Evolutionary conservation across 1,140 invertebrate genomes (phyloP), one percentile per base, ranked within the genome.

Genomic region (Gryon sp.): DNA sequence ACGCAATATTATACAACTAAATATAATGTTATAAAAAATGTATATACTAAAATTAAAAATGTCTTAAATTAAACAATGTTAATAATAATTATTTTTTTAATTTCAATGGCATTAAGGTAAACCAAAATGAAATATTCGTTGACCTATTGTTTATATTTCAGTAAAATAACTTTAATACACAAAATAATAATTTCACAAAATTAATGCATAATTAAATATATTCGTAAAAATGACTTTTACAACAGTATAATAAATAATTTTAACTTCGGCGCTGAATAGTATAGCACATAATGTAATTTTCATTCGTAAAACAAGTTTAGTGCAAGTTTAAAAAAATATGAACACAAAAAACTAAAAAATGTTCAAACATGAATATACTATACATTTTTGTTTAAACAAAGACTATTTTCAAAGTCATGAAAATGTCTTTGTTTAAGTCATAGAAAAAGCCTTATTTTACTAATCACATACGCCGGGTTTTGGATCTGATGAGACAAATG

Each of bases 171-270:
- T 15, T 57, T 63, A 53, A 57, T 63, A 73, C 50, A 65, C 32
- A 65, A 63, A 73, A 73, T 70, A 70, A 60, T 63, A 0, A 50
- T 73, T 22, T 73, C 41, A 65, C 59, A 73, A 48, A 63, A 65
- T 40, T 72, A 60, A 48, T 32, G 15, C 15, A 15, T n/a, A 15
- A 48, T 55, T 72, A 48, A 63, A 72, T 63, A 72, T 72, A 63
- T 72, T 16, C 66, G 18, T 72, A 63, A 48, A 55, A 72, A 72
- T 55, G 48, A 72, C 57, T 70, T 48, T 62, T 38, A 72, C 68
- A 72, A 63, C 68, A 72, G 48, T 62, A 36, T 50, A 59, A 72
- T 72, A 72, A 63, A 72, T 55, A 63, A 72, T 26, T 8, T 60
- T 14, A 53, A 24, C 40, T 62, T 72, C 48, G 50, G 48, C 41